These are phyloP conservation scores for Drosophila subobscura DNA, from an alignment of 1,140 invertebrate species.

Conservation along the genomic window DNA sequence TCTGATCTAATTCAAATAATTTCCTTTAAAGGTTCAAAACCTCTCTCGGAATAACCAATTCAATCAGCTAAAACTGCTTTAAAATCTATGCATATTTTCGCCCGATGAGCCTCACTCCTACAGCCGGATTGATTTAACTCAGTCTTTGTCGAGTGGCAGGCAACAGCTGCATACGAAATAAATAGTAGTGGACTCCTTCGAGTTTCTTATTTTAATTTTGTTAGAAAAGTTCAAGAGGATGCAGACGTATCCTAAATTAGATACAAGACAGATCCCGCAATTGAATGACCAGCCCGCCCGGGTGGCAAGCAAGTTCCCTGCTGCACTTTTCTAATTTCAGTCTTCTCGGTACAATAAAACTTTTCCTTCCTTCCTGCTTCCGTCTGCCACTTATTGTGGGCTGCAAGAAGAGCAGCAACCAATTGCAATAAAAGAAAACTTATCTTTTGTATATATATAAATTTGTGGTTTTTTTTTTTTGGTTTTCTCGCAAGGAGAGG, in stretches of 20 bases:
- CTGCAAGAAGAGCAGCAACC: conserved; percentile 27
- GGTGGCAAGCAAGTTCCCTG: conserved; percentile 11
- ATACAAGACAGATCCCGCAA: conserved; percentile 59
- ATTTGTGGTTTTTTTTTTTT: conserved; percentile 51
- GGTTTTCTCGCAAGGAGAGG: conserved; percentile 27
- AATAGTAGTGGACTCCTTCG: background rate
- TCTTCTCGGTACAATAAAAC: conserved; percentile 72
- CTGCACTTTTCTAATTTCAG: conserved; percentile 68
- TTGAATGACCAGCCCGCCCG: conserved; percentile 55
- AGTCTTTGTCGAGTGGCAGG: conserved; percentile 4
- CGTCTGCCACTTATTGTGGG: conserved; percentile 1
- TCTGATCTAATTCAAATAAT: background rate
- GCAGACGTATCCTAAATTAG: conserved; percentile 66
- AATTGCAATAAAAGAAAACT: conserved; percentile 80
- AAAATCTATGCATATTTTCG: conserved; percentile 6
- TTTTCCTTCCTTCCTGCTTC: conserved; percentile 44
- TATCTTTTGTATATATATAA: conserved; percentile 61
- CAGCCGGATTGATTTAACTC: conserved; percentile 40
- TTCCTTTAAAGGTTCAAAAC: too few species aligned
- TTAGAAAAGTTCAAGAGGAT: conserved; percentile 54
- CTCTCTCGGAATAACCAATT: background rate
- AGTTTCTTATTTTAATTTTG: conserved; percentile 73
- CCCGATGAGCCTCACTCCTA: conserved; percentile 13
- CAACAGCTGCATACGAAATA: conserved; percentile 58
- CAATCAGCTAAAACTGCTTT: conserved; percentile 29